Evolutionary conservation across 2,888 invertebrate species (phyloP), one percentile per base, ranked within the genome.

Genomic region (Colletes collaris): DNA sequence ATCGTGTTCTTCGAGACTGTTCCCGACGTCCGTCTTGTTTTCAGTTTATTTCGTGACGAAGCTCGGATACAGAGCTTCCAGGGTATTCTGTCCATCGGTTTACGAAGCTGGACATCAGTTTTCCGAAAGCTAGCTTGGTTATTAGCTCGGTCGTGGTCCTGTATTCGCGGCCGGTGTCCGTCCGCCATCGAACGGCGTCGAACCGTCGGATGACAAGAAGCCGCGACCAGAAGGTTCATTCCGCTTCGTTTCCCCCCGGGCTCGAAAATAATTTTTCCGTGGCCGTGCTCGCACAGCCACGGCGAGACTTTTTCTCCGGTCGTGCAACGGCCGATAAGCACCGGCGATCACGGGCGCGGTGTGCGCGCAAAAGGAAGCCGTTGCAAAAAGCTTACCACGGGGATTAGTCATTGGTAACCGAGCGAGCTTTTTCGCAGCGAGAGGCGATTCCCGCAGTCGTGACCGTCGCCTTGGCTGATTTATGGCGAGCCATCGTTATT

Each of bases 321-420:
- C 13, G 64, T 35, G 62, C 64, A 73, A 67, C 63, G 67, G 71
- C 73, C 81, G 84, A 85, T 82, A 82, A 85, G 80, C 79, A 71
- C 59, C 76, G 76, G 68, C 75, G 74, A 70, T 82, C 79, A 75
- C 77, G 79, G 77, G 76, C 81, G 83, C 79, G 74, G 71, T 73
- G 77, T 74, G 81, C 80, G 86, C 86, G 84, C 82, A 79, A 85
- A 85, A 84, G 82, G 84, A 87, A 84, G 85, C 84, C 67, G 72
- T 79, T 37, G 79, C 78, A 86, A 87, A 84, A 87, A 87, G 85
- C 83, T 79, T 73, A 72, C 86, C 81, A 65, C 81, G 71, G 71
- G 81, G 86, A 87, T 87, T 86, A 87, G 86, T 87, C 85, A 87
- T 84, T 72, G 87, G 85, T 82, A 86, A 84, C 76, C 82, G 82